Evolutionary conservation across 23 tunicate species (phyloP).

Genomic region (Aplidium turbinatum): DNA sequence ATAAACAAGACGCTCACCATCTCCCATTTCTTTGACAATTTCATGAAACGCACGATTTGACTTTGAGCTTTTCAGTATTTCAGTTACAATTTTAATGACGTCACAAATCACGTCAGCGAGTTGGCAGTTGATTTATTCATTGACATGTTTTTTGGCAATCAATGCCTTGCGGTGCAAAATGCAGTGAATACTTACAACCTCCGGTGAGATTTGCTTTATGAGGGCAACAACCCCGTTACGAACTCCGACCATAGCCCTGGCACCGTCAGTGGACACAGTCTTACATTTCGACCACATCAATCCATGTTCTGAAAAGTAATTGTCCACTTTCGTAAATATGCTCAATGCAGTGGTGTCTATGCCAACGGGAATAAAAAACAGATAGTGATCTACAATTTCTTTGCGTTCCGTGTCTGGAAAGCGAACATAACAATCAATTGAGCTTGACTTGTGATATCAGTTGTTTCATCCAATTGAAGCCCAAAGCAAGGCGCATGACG

Average conservation of each 20-base stretch:
- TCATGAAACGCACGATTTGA: conserved; percentile 61
- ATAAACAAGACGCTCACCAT: conserved; percentile 52
- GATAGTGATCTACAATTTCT: conserved; percentile 42
- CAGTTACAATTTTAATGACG: conserved; percentile 52
- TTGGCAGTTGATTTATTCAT: conserved; percentile 53
- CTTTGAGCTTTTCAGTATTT: conserved; percentile 44
- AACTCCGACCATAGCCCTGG: conserved; percentile 49
- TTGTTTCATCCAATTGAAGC: conserved; percentile 68
- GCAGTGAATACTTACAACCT: conserved; percentile 47
- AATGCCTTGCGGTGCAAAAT: conserved; percentile 31
- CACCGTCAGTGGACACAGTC: conserved; percentile 52
- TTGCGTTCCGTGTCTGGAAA: conserved; percentile 42
- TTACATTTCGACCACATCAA: conserved; percentile 53
- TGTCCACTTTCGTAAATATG: conserved; percentile 39
- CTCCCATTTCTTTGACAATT: conserved; percentile 62
- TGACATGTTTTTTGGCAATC: conserved; percentile 57
- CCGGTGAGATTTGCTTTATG: conserved; percentile 45
- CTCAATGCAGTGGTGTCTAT: conserved; percentile 35
- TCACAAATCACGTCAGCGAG: conserved; percentile 56
- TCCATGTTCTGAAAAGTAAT: conserved; percentile 46
- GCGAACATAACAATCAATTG: conserved; percentile 57
- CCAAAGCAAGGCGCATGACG: conserved; percentile 53
- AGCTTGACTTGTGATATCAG: conserved; percentile 56
- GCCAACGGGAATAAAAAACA: conserved; percentile 46
- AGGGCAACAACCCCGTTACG: conserved; percentile 46